Base-by-base conservation (phyloP, 2,888 invertebrate genomes). In the Helicoverpa assulta region DNA sequence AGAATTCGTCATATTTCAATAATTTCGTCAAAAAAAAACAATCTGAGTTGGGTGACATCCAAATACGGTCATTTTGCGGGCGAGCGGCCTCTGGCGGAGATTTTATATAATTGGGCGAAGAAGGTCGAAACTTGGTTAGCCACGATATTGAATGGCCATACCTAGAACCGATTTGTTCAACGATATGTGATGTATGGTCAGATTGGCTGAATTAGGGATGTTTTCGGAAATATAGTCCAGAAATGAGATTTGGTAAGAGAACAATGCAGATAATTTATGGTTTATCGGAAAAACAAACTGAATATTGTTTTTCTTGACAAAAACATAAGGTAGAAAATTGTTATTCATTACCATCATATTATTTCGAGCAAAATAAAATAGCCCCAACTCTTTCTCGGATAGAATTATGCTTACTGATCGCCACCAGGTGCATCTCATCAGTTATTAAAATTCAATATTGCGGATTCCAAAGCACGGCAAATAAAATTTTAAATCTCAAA, bases 1-100 rank as follows among this genome's bases (percentile, higher is more conserved):
- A 66, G 65, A 80, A 78, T 82, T 78, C 70, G 63, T 61, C 77
- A 73, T 74, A 81, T 86, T 88, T 87, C 86, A 90, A 90, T 90
- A 89, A 87, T 68, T 75, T 78, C 37, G 61, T 52, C 75, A 64
- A 70, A 83, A 82, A 90, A 88, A 89, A 89, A 89, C 88, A 91
- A 85, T 85, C 82, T 64, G 68, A 79, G 73, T 88, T 90, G 89
- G 92, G 77, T 73, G 85, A 73, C 80, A 77, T 90, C 92, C 91
- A 91, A 91, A 89, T 85, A 78, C 75, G 83, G 85, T 74, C 76
- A 85, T 86, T 85, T 80, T 70, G 60, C 72, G 67, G 67, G 65
- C 67, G 62, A 74, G 68, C 70, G 63, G 60, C 66, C 50, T 61
- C 59, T 59, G 68, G 61, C 57, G 71, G 66, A 73, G 78, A 70